These are phyloP conservation scores for Chionomys nivalis DNA, from an alignment of 2,113 vertebrate genomes.

Conservation along the genomic window DNA sequence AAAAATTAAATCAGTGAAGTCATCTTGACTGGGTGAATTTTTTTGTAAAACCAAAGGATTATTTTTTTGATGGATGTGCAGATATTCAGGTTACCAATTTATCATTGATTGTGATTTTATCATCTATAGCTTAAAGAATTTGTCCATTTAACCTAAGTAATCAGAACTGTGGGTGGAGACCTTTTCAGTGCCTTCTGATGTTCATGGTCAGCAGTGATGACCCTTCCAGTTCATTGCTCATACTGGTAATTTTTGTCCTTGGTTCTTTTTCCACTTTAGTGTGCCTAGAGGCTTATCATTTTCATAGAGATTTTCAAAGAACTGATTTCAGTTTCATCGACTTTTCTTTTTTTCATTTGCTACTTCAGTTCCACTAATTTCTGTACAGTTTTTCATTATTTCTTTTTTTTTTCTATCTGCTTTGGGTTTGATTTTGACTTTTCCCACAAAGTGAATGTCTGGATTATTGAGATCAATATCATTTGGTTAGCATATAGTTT, in stretches of 20 bases:
- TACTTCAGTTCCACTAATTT: constrained; percentile 3
- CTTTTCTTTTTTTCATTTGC: background rate
- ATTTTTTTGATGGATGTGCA: background rate
- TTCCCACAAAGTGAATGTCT: background rate
- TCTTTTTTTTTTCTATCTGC: constrained; percentile 1
- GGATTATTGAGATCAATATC: background rate
- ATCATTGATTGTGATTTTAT: background rate
- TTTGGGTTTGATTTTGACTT: constrained; percentile 7
- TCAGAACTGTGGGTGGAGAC: background rate
- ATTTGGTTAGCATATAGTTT: background rate
- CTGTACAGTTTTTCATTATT: background rate
- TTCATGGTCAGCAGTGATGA: background rate
- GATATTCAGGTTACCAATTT: background rate
- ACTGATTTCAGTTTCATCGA: background rate
- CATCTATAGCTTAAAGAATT: background rate
- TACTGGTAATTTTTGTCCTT: background rate
- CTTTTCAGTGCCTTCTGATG: background rate
- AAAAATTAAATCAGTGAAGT: background rate
- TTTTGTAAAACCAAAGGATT: background rate
- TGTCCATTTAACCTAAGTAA: background rate
- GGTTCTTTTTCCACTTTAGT: background rate
- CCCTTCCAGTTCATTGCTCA: background rate
- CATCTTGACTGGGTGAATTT: background rate
- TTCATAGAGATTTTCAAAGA: background rate
- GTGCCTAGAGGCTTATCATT: background rate